These are phyloP conservation scores for Xenopus petersii DNA, from an alignment of 2,797 vertebrate species.

Conservation along the genomic window DNA sequence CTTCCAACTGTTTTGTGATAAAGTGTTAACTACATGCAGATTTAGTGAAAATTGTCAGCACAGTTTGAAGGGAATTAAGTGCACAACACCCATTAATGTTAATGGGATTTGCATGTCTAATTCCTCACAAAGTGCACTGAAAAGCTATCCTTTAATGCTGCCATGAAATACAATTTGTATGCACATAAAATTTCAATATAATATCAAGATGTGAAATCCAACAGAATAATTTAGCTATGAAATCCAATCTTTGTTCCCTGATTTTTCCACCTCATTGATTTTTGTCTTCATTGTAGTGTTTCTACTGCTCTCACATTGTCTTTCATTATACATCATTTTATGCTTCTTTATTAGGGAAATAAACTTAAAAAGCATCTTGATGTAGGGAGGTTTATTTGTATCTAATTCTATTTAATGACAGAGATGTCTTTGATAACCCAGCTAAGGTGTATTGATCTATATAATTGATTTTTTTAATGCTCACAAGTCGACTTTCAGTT, in stretches of 20 bases:
- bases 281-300: slow-evolving; percentile 53
- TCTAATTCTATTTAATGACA: slow-evolving; percentile 59
- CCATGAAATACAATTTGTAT: slow-evolving; percentile 57
- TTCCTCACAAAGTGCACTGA: slow-evolving; percentile 46
- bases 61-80: slow-evolving; percentile 46
- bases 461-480: slow-evolving; percentile 59
- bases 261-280: slow-evolving; percentile 59
- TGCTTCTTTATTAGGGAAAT: slow-evolving; percentile 56
- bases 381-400: slow-evolving; percentile 57
- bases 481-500: slow-evolving; percentile 28
- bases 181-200: slow-evolving; percentile 54
- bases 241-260: slow-evolving; percentile 55
- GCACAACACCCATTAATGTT: slow-evolving; percentile 49
- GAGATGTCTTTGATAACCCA: slow-evolving; percentile 59
- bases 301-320: slow-evolving; percentile 45
- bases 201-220: slow-evolving; percentile 56
- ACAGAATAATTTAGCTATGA: slow-evolving; percentile 56
- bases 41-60: slow-evolving; percentile 49
- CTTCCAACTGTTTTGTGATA: slow-evolving; percentile 47
- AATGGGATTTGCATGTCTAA: slow-evolving; percentile 52
- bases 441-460: slow-evolving; percentile 60
- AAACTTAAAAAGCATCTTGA: slow-evolving; percentile 54
- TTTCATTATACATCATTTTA: slow-evolving; percentile 53
- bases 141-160: slow-evolving; percentile 51
- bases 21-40: slow-evolving; percentile 49